A percentile compares a stretch with the other conserved stretches of the same genome.
Conservation (phyloP, 2,888 invertebrate species). For the Clanis bilineata region DNA sequence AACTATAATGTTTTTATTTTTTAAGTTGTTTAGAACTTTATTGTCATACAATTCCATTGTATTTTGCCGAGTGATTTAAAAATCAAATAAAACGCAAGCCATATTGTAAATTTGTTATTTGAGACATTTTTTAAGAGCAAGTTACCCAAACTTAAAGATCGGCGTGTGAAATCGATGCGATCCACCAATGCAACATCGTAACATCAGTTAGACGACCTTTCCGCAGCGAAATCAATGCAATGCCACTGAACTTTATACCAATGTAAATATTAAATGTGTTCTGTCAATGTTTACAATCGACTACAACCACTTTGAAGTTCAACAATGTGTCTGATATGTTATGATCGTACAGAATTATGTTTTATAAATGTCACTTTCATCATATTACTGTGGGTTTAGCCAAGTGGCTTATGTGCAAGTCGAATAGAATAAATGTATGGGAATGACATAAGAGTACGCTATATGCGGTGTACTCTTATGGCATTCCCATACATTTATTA, state of each 20-base stretch:
- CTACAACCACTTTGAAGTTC: neutral
- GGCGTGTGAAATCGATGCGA: conserved; percentile 12
- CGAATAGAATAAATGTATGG: too few relatives aligned
- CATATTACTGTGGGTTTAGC: too few relatives aligned
- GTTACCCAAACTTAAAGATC: neutral
- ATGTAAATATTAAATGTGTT: conserved; percentile 17
- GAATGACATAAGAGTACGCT: too few relatives aligned
- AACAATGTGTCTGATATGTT: too few relatives aligned
- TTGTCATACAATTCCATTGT: neutral
- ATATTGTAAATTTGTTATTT: neutral
- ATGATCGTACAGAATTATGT: neutral
- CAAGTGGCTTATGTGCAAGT: too few relatives aligned
- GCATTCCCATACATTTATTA: too few relatives aligned
- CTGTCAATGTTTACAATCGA: conserved; percentile 11
- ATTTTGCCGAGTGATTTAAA: neutral
- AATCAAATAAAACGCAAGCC: neutral
- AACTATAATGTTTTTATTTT: neutral
- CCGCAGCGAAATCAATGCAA: conserved; percentile 10
- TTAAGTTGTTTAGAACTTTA: neutral
- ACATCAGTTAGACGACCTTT: conserved; percentile 16
- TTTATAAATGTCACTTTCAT: neutral
- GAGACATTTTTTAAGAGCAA: neutral
- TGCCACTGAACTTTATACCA: conserved; percentile 16
- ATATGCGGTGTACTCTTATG: too few relatives aligned
- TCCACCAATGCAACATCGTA: conserved; percentile 10